Base-by-base conservation (phyloP, 2,888 invertebrate species). In the Dryobotodes eremita region DNA sequence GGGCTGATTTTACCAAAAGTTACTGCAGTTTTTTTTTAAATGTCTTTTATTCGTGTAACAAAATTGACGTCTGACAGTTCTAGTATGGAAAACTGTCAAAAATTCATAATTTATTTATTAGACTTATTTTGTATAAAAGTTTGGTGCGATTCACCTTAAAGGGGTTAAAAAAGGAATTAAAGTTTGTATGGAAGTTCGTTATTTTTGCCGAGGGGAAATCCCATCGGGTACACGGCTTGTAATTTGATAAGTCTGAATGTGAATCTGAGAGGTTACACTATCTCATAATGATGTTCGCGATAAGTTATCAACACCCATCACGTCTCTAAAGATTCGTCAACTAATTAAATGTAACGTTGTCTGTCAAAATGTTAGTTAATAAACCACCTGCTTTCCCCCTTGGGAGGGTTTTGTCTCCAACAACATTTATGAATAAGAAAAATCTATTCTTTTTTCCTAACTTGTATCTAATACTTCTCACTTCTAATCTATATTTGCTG, bases 401-500 rank as follows among this genome's bases (percentile, higher is more conserved):
- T 53, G 20, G 4, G 6, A n/a, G 5, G 11, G 26, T 23, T 23
- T 36, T 53, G 31, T 53, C 55, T 81, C 64, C 48, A 81, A 80
- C 59, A 80, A 81, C 77, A 66, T 86, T 88, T 82, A 82, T 48
- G 10, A 74, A 46, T 66, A 77, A 74, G n/a, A 42, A 71, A 72
- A 55, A 11, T 0, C 71, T 71, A 11, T 80, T n/a, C n/a, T 65
- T 74, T n/a, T 79, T 77, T 81, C 71, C 80, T 85, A 88, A 80
- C 83, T 86, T 57, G 72, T 80, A n/a, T 80, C 66, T 66, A 79
- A 75, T 78, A 72, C 78, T 82, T 82, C 26, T 85, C 65, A 75
- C 74, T 88, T 83, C 87, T 85, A 64, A 72, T 61, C 80, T 81
- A 50, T 78, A 71, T 31, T 13, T 59, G 13, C 15, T 31, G 11